Base-by-base conservation (phyloP, 1,140 invertebrate genomes). In the Telenomus remus region DNA sequence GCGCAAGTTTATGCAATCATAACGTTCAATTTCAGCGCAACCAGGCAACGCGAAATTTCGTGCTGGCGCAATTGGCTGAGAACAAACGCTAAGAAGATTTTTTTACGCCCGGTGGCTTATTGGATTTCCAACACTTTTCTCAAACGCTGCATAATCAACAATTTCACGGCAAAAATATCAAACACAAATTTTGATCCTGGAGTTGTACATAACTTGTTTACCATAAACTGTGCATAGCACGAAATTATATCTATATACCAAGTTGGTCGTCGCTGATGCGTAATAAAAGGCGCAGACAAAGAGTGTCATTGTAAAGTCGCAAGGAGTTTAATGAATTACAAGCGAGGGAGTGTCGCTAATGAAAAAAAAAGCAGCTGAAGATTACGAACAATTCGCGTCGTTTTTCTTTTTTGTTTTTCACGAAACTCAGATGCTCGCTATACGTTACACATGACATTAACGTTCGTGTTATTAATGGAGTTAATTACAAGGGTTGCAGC, bases 381-480 rank as follows among this genome's bases (percentile, higher is more conserved):
- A 37, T 51, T 44, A 27, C 44, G 5, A 34, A 47, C 2, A 63
- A 55, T 61, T 42, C 44, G 50, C 35, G 51, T 48, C 33, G 12
- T 37, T 42, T 61, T 55, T 27, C n/a, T 44, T 44, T 56, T 50
- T 55, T 27, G 14, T 44, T 44, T 56, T 50, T 57, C 47, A 14
- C 13, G 19, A 3, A 6, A 46, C 49, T 61, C 19, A 55, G 54
- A 54, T 54, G 34, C 42, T 47, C 34, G 55, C 63, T 76, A 68
- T 71, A 76, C 51, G 74, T 76, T 66, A 76, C 61, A 68, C 72
- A 60, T 68, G 66, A 71, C 66, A 75, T 75, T 71, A 79, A 68
- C 60, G 63, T 71, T 75, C 66, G 71, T 16, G 76, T 78, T 74
- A 78, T 78, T 78, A 78, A 79, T 79, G 76, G 71, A 79, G 70